A percentile compares a stretch with the other conserved stretches of the same genome.
phyloP scores from a whole-genome alignment of 1,140 invertebrate genomes.

The Trichoplusia ni region DNA sequence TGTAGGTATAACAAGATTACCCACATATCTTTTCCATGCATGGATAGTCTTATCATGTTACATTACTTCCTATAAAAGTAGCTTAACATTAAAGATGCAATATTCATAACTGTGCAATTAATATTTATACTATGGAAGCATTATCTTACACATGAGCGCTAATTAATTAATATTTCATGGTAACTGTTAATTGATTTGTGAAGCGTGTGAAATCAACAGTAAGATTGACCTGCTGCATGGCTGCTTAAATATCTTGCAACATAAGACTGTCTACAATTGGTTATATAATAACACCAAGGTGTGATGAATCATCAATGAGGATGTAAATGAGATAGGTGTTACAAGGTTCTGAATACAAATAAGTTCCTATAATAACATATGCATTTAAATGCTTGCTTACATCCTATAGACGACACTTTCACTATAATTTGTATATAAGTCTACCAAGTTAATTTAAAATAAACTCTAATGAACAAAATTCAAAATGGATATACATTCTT shows the following conservation, averaged over 20 bases:
- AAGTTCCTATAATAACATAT: conserved; percentile 4
- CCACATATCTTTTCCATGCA: neutral
- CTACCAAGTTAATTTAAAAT: neutral
- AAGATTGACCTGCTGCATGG: conserved; percentile 17
- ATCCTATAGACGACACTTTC: neutral
- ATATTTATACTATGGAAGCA: conserved; percentile 22
- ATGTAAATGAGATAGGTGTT: conserved; percentile 20
- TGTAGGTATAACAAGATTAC: neutral
- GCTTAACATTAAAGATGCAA: neutral
- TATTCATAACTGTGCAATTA: conserved; percentile 20
- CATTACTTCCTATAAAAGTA: neutral
- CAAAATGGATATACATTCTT: too few relatives aligned
- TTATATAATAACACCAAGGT: conserved; percentile 15
- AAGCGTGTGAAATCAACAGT: conserved; percentile 30
- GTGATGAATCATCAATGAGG: conserved; percentile 29
- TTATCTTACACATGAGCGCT: conserved; percentile 15
- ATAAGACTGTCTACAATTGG: conserved; percentile 14
- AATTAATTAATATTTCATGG: conserved; percentile 27
- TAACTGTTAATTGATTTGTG: conserved; percentile 31
- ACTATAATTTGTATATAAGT: neutral
- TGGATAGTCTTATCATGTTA: neutral
- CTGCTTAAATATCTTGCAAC: conserved; percentile 12
- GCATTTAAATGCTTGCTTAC: neutral
- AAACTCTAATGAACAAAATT: too few relatives aligned
- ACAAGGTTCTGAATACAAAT: conserved; percentile 24